A percentile compares a stretch with the other conserved stretches of the same genome.
Conservation (phyloP, 1,140 invertebrate species). For the Kradibia gibbosae region DNA sequence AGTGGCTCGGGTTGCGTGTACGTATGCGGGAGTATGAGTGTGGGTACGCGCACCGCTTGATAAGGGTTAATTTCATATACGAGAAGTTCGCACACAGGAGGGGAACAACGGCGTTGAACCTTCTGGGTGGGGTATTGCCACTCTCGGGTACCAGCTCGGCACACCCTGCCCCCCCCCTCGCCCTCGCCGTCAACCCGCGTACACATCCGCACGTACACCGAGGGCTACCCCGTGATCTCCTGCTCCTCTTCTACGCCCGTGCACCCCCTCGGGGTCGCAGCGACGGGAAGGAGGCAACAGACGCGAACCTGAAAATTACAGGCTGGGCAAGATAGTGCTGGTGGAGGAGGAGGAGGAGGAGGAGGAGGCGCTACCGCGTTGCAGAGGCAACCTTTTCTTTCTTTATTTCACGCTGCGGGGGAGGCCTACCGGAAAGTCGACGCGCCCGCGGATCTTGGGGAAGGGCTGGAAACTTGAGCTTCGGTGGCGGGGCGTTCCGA, state of each 20-base stretch:
- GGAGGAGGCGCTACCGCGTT: background rate
- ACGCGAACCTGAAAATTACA: constrained; percentile 46
- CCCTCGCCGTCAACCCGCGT: background rate
- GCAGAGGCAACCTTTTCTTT: constrained; percentile 14
- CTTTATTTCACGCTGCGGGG: background rate
- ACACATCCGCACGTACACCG: too few species aligned
- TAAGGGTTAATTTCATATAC: constrained; percentile 74
- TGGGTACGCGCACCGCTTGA: constrained; percentile 66
- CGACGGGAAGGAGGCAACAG: constrained; percentile 36
- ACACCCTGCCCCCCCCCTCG: background rate
- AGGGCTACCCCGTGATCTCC: too few species aligned
- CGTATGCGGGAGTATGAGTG: constrained; percentile 40
- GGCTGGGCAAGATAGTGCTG: background rate
- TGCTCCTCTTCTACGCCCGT: too few species aligned
- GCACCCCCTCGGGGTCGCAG: background rate
- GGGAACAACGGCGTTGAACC: constrained; percentile 37
- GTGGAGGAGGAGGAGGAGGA: background rate
- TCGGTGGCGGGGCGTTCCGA: too few species aligned
- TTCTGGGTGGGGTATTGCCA: background rate
- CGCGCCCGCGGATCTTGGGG: too few species aligned
- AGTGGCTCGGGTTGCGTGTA: constrained; percentile 34
- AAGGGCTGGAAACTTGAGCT: too few species aligned
- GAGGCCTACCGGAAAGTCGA: too few species aligned
- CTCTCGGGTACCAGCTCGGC: background rate
- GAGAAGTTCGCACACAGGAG: constrained; percentile 42